These are phyloP conservation scores for Notodromas monacha DNA, from an alignment of 2,888 invertebrate species.

Conservation along the genomic window DNA sequence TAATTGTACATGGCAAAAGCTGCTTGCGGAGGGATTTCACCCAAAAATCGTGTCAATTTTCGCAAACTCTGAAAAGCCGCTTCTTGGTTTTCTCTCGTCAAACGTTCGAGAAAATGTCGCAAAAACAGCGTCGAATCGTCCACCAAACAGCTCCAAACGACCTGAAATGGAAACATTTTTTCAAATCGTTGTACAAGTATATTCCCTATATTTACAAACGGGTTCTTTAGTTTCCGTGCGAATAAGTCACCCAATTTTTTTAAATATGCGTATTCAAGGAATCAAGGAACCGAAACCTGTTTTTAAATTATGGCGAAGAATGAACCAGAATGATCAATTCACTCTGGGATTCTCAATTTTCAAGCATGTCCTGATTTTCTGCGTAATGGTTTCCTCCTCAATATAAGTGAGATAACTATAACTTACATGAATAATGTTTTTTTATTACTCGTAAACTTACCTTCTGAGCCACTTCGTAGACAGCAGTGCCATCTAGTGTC, in stretches of 20 bases:
- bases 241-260: no score
- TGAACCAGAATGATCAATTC: no score
- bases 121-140: constrained; percentile 89
- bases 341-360: no score
- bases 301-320: no score
- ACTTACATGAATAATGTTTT: no score
- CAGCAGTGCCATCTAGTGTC: constrained; percentile 66
- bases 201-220: no score
- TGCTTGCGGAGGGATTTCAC: constrained; percentile 74
- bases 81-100: constrained; percentile 73
- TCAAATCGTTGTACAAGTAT: no score
- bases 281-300: no score
- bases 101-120: constrained; percentile 67
- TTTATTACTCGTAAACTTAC: constrained; percentile 29
- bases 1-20: constrained; percentile 95
- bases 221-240: no score
- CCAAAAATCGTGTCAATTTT: constrained; percentile 67
- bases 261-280: no score
- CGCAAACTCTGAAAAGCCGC: constrained; percentile 68
- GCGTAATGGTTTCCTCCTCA: not conserved
- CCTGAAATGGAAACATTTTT: no score
- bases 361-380: no score
- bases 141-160: constrained; percentile 87
- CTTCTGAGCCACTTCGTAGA: constrained; percentile 83
- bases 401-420: not conserved